Conservation (phyloP, 2,113 vertebrate genomes). For the Malaclemys terrapin region DNA sequence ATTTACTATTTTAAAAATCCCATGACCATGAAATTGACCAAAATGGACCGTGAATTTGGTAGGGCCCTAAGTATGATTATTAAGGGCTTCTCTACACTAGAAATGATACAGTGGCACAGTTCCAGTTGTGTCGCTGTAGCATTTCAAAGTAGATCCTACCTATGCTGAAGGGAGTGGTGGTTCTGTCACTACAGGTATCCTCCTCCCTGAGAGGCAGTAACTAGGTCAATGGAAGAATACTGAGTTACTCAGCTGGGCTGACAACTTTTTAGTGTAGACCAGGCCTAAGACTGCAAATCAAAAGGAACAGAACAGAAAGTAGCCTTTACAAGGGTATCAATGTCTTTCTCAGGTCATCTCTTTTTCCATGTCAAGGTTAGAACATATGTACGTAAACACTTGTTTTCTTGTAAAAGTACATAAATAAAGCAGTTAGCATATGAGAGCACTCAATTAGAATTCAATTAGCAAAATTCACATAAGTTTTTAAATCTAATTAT, state of each 20-base stretch:
- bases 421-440: slow-evolving; percentile 52
- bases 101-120: background rate
- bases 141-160: background rate
- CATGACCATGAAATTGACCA: no score
- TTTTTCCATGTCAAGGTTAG: slow-evolving; percentile 39
- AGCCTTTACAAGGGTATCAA: background rate
- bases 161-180: background rate
- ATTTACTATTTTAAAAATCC: no score
- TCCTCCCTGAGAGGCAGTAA: background rate
- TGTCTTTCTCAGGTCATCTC: background rate
- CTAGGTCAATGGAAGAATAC: background rate
- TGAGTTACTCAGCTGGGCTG: background rate
- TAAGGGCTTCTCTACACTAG: background rate
- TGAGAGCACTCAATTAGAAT: slow-evolving; percentile 42
- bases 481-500: slow-evolving; percentile 68
- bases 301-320: background rate
- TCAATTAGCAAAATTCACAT: slow-evolving; percentile 52
- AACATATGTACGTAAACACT: background rate
- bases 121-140: background rate
- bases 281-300: background rate
- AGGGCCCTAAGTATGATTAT: background rate
- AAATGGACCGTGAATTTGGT: no score
- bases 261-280: background rate
- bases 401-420: slow-evolving; percentile 22
- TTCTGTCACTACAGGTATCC: background rate